Evolutionary conservation across 2,797 vertebrate genomes (phyloP).

Genomic region (Halcyon badia): DNA sequence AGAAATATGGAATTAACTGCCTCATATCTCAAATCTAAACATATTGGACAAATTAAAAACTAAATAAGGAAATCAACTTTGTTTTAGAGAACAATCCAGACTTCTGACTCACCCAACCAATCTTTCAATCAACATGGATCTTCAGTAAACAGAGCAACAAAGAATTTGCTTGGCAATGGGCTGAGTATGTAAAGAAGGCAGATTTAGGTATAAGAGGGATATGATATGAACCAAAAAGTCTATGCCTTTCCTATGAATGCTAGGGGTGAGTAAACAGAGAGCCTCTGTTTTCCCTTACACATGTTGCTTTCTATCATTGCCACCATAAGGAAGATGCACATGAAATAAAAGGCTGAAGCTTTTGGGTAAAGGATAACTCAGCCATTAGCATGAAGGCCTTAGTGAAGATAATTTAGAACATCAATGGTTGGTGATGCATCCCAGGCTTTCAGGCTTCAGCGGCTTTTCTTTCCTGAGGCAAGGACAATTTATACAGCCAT

Average conservation of each 20-base stretch:
- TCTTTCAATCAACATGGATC: neutral
- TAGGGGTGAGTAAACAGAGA: rapidly evolving
- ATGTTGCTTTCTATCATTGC: neutral
- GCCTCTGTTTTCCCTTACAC: neutral
- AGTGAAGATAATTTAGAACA: neutral
- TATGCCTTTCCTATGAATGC: neutral
- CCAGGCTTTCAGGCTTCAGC: neutral
- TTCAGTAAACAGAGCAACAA: neutral
- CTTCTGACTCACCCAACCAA: neutral
- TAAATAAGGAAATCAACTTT: neutral
- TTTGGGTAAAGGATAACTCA: neutral
- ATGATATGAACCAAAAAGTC: neutral
- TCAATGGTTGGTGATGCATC: neutral
- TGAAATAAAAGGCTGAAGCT: neutral
- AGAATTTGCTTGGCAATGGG: rapidly evolving
- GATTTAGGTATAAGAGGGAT: neutral
- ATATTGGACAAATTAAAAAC: neutral
- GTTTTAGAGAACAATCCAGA: neutral
- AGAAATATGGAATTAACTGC: neutral
- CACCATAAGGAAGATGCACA: neutral
- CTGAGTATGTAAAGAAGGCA: neutral
- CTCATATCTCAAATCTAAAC: neutral
- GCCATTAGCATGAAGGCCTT: neutral
- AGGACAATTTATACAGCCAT: neutral
- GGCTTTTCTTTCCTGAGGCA: neutral